Evolutionary conservation across 2,797 vertebrate species (phyloP), one percentile per base, ranked within the genome.

Genomic region (Myoxocephalus aenaeus): DNA sequence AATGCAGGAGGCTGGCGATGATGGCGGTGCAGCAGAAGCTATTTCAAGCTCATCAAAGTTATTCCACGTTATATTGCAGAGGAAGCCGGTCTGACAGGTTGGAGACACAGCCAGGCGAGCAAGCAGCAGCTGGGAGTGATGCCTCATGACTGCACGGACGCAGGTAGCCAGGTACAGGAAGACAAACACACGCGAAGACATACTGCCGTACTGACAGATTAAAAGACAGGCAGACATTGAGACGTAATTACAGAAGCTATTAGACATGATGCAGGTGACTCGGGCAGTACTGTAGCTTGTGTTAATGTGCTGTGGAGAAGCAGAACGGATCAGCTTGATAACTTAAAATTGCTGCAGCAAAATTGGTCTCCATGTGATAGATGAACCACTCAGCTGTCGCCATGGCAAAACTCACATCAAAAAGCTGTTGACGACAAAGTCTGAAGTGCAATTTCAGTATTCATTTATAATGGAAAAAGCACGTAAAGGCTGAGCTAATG

Each of bases 11-110:
- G 51, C 67, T 83, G 81, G 67, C 73, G 44, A 77, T 66, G 66
- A 83, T 74, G 77, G 62, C 2, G 63, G 66, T 84, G 86, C 70
- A 85, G 73, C 71, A 69, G 78, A 82, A 85, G 83, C 86, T 89
- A 89, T 88, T 91, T 90, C 83, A 87, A 85, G 82, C 87, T 90
- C 82, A 84, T 92, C 83, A 83, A 73, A 90, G 74, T 83, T 80
- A 81, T 86, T 86, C 82, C 42, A 67, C 15, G 59, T 86, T 75
- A 58, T 48, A 75, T 67, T 57, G 65, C 72, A 73, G 79, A 87
- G 77, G 87, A 88, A 86, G 80, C 75, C 65, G 73, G 85, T 82
- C 73, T 88, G 90, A 84, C 89, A 87, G 83, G 75, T 80, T 61
- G 4, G 42, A 86, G 73, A 84, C 83, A 70, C 48, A 65, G 79